Base-by-base conservation (phyloP, 2,113 vertebrate species). In the Columbina picui region DNA sequence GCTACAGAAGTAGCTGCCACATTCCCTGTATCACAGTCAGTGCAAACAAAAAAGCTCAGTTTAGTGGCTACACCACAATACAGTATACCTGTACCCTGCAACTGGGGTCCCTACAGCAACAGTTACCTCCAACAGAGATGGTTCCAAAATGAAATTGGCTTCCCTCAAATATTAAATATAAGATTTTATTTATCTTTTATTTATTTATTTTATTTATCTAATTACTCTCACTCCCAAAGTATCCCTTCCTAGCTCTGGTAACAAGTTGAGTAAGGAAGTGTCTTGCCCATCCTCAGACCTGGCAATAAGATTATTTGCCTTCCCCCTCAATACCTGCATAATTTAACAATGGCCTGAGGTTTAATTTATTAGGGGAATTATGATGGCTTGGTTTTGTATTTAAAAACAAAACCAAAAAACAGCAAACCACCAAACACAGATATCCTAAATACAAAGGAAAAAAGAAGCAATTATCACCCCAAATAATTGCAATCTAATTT, bases 61-160 rank as follows among this genome's bases (percentile, higher is more conserved):
- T 69, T 65, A 65, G 17, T 63, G 55, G 29, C 3, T 69, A 56
- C 3, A 1, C 38, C 53, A 43, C 38, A 80, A 73, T 26, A 41
- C 23, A 63, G 38, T n/a, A 77, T n/a, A 77, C 22, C 29, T 41
- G 67, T 50, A 83, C 57, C 61, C 55, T 92, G 85, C 43, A 93
- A 79, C 64, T 93, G 76, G 68, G 29, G 26, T 95, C 47, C 75
- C 75, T 65, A 39, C 34, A 84, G 69, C 38, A 94, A 84, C 12
- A 45, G 61, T 74, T 74, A 79, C 16, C 14, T 63, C 67, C 69
- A 81, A 39, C 68, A 92, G 68, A 78, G 85, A 92, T 27, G 30
- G 17, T 39, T 96, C 47, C 68, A 84, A 93, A 93, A 90, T 88
- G 83, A 90, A 93, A 84, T 86, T 92, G 50, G 41, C 21, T 92